Conservation (phyloP, 2,113 vertebrate genomes). For the Rhabdomys dilectus region DNA sequence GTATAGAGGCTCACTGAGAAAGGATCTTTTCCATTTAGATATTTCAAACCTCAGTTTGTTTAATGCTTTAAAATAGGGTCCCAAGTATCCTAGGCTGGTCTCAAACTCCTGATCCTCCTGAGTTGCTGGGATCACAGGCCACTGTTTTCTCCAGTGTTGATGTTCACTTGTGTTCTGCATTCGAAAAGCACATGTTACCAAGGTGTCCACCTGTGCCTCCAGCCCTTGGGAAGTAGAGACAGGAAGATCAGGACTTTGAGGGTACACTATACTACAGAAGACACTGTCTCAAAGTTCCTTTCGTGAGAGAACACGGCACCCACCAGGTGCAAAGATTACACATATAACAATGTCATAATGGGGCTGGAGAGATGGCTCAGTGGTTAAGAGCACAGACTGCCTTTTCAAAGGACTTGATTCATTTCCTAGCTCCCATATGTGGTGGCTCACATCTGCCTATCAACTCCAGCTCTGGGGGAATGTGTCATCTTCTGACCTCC, state of each 20-base stretch:
- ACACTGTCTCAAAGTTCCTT: not conserved
- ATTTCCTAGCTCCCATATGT: not conserved
- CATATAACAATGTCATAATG: not conserved
- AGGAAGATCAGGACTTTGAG: not conserved
- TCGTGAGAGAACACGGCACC: not conserved
- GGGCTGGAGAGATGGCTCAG: too few relatives aligned
- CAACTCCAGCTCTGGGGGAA: not conserved
- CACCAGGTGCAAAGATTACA: not conserved
- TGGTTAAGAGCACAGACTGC: not conserved
- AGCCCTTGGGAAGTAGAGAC: not conserved
- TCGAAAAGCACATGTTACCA: not conserved
- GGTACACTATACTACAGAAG: too few relatives aligned
- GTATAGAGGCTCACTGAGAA: not conserved
- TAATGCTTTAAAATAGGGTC: not conserved
- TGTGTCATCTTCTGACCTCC: not conserved
- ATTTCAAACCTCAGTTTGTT: not conserved
- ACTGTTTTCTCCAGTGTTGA: not conserved
- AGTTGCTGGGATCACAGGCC: not conserved
- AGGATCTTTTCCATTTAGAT: not conserved
- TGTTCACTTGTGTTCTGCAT: slow-evolving; percentile 48
- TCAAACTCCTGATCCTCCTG: not conserved
- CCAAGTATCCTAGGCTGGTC: not conserved
- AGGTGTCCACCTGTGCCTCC: too few relatives aligned
- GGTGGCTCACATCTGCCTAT: not conserved
- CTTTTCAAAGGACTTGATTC: not conserved